Conservation (phyloP, 2,113 vertebrate species). For the Alethe diademata region DNA sequence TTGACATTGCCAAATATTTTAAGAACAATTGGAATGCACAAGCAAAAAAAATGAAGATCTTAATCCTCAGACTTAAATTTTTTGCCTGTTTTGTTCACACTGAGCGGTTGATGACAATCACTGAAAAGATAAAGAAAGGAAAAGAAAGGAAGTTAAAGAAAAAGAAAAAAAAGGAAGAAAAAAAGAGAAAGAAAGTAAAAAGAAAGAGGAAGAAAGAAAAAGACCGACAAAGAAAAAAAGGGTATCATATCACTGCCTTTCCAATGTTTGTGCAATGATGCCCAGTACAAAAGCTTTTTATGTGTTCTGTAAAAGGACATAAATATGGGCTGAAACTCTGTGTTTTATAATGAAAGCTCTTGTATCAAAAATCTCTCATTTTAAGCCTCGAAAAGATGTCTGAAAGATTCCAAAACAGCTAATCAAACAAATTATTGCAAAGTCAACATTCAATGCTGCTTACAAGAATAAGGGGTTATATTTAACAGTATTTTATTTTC, state of each 20-base stretch:
- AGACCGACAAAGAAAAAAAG: slow-evolving; percentile 60
- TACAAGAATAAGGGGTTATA: slow-evolving; percentile 57
- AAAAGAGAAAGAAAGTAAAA: slow-evolving; percentile 25
- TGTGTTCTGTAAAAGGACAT: slow-evolving; percentile 83
- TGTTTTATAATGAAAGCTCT: slow-evolving; percentile 67
- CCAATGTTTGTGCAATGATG: slow-evolving; percentile 76
- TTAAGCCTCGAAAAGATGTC: slow-evolving; percentile 1
- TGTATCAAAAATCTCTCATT: not conserved
- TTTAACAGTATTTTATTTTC: slow-evolving; percentile 73
- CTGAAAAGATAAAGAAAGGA: slow-evolving; percentile 36
- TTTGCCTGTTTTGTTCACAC: slow-evolving; percentile 71
- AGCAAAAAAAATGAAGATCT: slow-evolving; percentile 92
- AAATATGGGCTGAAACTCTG: slow-evolving; percentile 71
- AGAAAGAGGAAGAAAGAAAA: not conserved
- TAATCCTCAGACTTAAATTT: slow-evolving; percentile 94
- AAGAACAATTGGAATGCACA: slow-evolving; percentile 99
- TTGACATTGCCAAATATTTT: slow-evolving; percentile 99
- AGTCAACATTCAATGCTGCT: slow-evolving; percentile 56
- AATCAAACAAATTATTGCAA: slow-evolving; percentile 70
- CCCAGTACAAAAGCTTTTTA: slow-evolving; percentile 84
- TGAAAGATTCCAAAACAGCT: slow-evolving; percentile 67
- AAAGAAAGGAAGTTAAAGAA: not conserved
- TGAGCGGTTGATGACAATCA: slow-evolving; percentile 78
- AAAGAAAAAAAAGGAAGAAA: not conserved
- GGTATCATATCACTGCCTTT: slow-evolving; percentile 85